Base-by-base conservation (phyloP, 2,797 vertebrate genomes). In the Schizopygopsis pylzovi region DNA sequence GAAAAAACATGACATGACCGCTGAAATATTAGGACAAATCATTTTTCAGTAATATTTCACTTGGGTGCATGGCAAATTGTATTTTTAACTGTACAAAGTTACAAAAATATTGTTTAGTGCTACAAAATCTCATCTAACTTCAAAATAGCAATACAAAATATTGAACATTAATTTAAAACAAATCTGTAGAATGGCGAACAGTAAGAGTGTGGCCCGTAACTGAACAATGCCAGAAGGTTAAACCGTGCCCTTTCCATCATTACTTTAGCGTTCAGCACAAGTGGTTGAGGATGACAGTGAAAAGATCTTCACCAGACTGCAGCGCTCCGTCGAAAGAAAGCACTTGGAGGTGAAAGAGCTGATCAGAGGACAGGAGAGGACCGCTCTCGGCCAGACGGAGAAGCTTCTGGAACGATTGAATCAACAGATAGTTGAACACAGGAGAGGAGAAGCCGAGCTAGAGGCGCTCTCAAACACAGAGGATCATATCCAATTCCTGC, bases 251-350 rank as follows among this genome's bases (percentile, higher is more conserved):
- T 41, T 65, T 18, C 2, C 33, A 9, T 75, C 3, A 47, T 1
- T 28, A 7, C 28, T 16, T 7, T 87, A 96, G 95, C 94, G 95
- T 83, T 93, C 94, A 16, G 89, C 93, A 0, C 93, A 95, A 4
- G 93, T 93, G 0, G 93, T 86, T 0, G 89, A 94, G 86, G 94
- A 95, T 82, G 94, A 95, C 86, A 94, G 94, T 0, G 94, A 95
- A 87, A 91, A 93, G 88, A 90, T 94, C 87, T 95, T 94, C 90
- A 85, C 90, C 75, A 93, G 89, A 86, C 85, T 96, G 77, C 89
- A 93, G 76, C 92, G 91, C 88, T 89, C 90, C 79, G 87, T 95
- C 0, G 94, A 96, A 96, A 94, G 96, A 93, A 96, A 92, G 1
- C 93, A 93, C 82, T 1, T 18, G 0, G 93, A 95, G 88, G 89